Evolutionary conservation across 2,888 invertebrate species (phyloP).

Genomic region (Aphidius colemani): DNA sequence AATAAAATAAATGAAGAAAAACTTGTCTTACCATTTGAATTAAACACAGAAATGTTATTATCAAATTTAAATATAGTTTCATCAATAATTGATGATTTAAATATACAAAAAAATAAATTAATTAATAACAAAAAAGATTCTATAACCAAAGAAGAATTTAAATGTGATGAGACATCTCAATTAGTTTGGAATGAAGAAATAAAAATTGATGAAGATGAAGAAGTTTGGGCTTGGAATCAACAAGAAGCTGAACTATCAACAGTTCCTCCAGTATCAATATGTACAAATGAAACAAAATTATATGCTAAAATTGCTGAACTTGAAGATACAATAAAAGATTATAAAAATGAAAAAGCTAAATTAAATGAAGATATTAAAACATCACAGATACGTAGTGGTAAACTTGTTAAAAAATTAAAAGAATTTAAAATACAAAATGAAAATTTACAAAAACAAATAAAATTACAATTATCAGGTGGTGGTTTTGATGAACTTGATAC

Average conservation of each 20-base stretch:
- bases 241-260: constrained; percentile 59
- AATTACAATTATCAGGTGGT: constrained; percentile 62
- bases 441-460: constrained; percentile 64
- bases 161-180: not conserved
- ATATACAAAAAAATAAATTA: too few species aligned
- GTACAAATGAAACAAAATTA: constrained; percentile 42
- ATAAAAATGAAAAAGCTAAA: constrained; percentile 66
- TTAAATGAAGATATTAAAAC: constrained; percentile 69
- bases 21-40: not conserved
- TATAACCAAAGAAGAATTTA: too few species aligned
- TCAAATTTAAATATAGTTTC: too few species aligned
- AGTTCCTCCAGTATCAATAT: constrained; percentile 10
- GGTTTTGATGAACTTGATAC: constrained; percentile 71
- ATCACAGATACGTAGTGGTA: constrained; percentile 73
- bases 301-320: constrained; percentile 63
- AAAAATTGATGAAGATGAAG: constrained; percentile 61
- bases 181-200: constrained; percentile 55
- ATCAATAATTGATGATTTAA: too few species aligned
- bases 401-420: constrained; percentile 82
- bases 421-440: constrained; percentile 77
- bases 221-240: constrained; percentile 68
- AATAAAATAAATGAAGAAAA: not conserved
- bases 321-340: constrained; percentile 65
- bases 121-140: too few species aligned
- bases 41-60: too few species aligned